Base-by-base conservation (phyloP, 2,888 invertebrate genomes). In the Drosophila kanekoi region DNA sequence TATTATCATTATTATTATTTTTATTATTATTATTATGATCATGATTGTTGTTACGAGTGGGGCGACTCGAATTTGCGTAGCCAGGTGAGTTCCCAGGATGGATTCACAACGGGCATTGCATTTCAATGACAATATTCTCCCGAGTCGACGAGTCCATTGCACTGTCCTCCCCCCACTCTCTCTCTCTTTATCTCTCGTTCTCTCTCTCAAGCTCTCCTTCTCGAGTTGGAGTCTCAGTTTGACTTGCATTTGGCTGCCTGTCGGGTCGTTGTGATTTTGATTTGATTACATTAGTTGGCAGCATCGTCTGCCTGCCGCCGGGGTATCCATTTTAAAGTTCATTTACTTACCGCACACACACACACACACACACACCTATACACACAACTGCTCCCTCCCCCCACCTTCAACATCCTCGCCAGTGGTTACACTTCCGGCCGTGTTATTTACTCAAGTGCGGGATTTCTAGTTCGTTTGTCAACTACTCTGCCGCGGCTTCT, bases 231-330 rank as follows among this genome's bases (percentile, higher is more conserved):
- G n/a, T n/a, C n/a, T n/a, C n/a, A n/a, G n/a, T 58, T 81, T 79
- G 73, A 76, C 66, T 75, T 64, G 75, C 62, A 56, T 64, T 68
- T 56, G 79, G 14, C 66, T 66, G 66, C 14, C 70, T 63, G 66
- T 52, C 66, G 63, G 64, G 70, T 79, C 70, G 77, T 72, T 77
- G 77, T 79, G 87, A 83, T 85, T 82, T 82, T 85, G 87, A 83
- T 87, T 85, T 85, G 85, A 85, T 85, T 85, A 87, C 87, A 86
- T 87, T 87, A 87, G 82, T 71, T 71, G 77, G 79, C 59, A 62
- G 60, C 71, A 43, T 49, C 18, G 35, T 32, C 43, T 6, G 52
- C 28, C 28, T 23, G 45, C 49, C 28, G n/a, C 33, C 57, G 35
- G 54, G 64, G 54, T 73, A 84, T 81, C 69, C 79, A 78, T 87